These are phyloP conservation scores for Hyalella azteca DNA, from an alignment of 2,888 invertebrate species.

Conservation along the genomic window DNA sequence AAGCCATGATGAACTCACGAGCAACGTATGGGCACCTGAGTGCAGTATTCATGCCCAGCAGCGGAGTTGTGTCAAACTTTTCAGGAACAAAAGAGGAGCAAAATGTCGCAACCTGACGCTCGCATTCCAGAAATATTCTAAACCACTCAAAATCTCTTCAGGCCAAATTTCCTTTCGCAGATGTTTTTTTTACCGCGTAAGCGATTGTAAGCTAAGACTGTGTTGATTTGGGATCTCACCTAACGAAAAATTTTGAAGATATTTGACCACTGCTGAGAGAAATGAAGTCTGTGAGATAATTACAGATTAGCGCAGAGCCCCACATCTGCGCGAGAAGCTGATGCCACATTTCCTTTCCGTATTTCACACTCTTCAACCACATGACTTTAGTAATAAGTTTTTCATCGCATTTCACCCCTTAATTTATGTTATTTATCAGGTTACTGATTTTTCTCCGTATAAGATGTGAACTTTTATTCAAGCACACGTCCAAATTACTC, in stretches of 20 bases:
- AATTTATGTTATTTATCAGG: too few species aligned
- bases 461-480: too few species aligned
- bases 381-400: too few species aligned
- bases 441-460: too few species aligned
- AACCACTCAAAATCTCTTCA: conserved; percentile 5
- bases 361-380: background rate
- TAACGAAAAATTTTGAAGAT: background rate
- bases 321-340: conserved; percentile 17
- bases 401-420: too few species aligned
- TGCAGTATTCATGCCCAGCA: background rate
- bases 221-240: background rate
- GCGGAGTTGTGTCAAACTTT: background rate
- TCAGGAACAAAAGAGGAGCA: conserved; percentile 9
- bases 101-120: conserved; percentile 35
- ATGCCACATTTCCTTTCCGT: background rate
- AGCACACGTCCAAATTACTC: background rate
- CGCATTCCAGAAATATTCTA: conserved; percentile 31
- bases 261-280: conserved; percentile 26
- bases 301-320: conserved; percentile 33
- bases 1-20: too few species aligned
- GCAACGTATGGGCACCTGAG: too few species aligned
- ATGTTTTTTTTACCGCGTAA: background rate
- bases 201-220: background rate
- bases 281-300: conserved; percentile 34
- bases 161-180: background rate